Base-by-base conservation (phyloP, 2,888 invertebrate species). In the Anodontia alba region DNA sequence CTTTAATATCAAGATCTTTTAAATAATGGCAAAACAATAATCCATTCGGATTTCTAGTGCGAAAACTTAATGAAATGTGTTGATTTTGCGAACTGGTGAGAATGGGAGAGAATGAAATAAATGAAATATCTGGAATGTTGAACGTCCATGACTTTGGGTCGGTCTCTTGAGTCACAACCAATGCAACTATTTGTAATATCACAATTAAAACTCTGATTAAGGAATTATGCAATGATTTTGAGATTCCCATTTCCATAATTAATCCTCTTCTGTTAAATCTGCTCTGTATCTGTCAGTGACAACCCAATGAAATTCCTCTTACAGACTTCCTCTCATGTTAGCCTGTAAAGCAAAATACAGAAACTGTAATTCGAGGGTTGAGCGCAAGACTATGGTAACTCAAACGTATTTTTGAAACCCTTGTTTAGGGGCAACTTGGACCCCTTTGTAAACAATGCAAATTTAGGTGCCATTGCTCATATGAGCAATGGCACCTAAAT, bases 11-110 rank as follows among this genome's bases (percentile, higher is more conserved):
- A 57, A 81, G 76, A 67, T 83, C 81, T 70, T 83, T 83, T 42
- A 91, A 78, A 70, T 86, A 79, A 76, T 92, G 92, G 76, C 91
- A 90, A 75, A 91, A 89, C 29, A 92, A 73, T 67, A 90, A 78
- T 75, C 91, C 91, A 80, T 89, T 87, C 2, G 90, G 86, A 67
- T 86, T 87, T 57, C 83, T 78, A 10, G 91, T 92, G 75, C 86
- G 83, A 80, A 92, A 91, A 54, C 76, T 79, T 51, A 92, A 80
- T 33, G 82, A 79, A 57, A 90, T 84, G 67, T 83, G 86, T 42
- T 88, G 89, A 81, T 87, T 87, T 79, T 90, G 88, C 57, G 78
- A 78, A 29, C 85, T 84, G 17, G 80, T 54, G 68, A 88, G 78
- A 2, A 81, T 57, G 7, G 92, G 92, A 33, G 83, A 83, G 74